These are phyloP conservation scores for Zonotrichia leucophrys DNA, from an alignment of 2,113 vertebrate species.

Conservation along the genomic window DNA sequence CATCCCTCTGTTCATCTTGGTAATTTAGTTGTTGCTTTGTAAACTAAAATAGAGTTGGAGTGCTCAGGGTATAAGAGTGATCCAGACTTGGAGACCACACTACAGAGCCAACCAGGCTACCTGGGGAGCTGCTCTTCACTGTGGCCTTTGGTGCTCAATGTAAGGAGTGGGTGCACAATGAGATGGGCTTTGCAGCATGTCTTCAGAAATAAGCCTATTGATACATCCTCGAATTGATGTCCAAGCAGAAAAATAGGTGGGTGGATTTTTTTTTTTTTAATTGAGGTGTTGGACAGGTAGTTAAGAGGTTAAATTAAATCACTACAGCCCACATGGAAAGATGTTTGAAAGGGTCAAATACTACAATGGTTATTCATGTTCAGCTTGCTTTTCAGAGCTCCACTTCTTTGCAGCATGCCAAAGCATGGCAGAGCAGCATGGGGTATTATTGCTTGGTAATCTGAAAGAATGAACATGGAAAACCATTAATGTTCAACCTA, in stretches of 20 bases:
- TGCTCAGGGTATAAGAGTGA: not conserved
- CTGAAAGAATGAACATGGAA: constrained; percentile 80
- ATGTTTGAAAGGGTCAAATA: constrained; percentile 81
- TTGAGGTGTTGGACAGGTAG: not conserved
- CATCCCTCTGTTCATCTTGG: not conserved
- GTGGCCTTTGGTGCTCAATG: not conserved
- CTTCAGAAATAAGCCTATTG: not conserved
- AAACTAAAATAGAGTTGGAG: not conserved
- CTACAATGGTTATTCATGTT: constrained; percentile 80
- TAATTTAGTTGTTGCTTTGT: not conserved
- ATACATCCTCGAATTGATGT: not conserved
- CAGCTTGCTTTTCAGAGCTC: constrained; percentile 75
- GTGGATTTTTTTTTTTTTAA: not conserved
- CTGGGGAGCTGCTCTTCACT: not conserved
- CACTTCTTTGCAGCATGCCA: constrained; percentile 74
- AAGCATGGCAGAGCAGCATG: constrained; percentile 77
- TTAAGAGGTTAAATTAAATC: not conserved
- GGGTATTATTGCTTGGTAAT: constrained; percentile 60
- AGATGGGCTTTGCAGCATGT: not conserved
- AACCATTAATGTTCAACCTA: constrained; percentile 80
- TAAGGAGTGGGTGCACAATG: not conserved
- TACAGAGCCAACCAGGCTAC: not conserved
- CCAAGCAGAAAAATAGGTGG: not conserved
- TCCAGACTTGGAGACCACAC: not conserved
- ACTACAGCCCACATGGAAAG: constrained; percentile 1